Base-by-base conservation (phyloP, 2,888 invertebrate species). In the Ormyrus nitidulus region DNA sequence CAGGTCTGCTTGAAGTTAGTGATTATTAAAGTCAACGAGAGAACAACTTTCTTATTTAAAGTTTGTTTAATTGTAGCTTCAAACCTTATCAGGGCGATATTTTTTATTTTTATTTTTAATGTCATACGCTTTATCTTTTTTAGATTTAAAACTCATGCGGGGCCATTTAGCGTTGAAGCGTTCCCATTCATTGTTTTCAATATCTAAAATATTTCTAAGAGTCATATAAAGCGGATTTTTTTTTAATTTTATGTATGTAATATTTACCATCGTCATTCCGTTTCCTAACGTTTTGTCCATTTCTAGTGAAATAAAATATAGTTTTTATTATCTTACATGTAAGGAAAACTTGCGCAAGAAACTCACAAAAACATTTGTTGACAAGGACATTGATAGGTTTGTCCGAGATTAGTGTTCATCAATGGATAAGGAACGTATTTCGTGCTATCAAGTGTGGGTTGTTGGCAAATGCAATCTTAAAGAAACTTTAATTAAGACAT, bases 131-230 rank as follows among this genome's bases (percentile, higher is more conserved):
- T 87, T 86, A 46, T 85, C 83, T 54, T 82, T 84, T 46, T 82
- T 84, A 34, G 82, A 81, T 5, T 76, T 62, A 74, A 81, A 85
- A 73, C 76, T 84, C 44, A 77, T 84, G 34, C 73, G 81, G 1
- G 85, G 83, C 85, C 85, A 86, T 77, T 85, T 88, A 82, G 84
- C 85, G 56, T 82, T 86, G 13, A 86, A 85, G 56, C 85, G 85
- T 46, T 80, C 81, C 84, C 84, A 84, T 54, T 71, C 51, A 44
- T 49, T 49, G n/a, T 4, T n/a, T 54, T 6, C 54, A 13, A 56
- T 61, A 58, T 75, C 79, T 73, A 66, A 48, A 58, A 70, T 78
- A 58, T 65, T 66, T 7, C 49, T 54, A 5, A n/a, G 10, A 19
- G 13, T 64, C 46, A 49, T 44, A 48, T 59, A 61, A 77, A 51